phyloP scores from a whole-genome alignment of 2,113 vertebrate genomes.

The Gobiocypris rarus region DNA sequence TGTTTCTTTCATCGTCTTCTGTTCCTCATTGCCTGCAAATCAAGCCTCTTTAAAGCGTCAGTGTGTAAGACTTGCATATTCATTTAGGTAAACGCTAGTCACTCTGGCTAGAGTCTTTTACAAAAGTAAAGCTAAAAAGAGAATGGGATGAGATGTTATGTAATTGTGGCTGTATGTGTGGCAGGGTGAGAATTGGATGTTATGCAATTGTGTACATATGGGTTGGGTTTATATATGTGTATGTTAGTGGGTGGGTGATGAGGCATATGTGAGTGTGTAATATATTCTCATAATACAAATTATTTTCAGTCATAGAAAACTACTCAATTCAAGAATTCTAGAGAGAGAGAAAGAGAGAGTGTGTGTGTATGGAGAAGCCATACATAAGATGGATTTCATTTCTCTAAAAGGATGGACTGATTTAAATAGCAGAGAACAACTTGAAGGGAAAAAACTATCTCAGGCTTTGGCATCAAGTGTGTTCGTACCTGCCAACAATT shows the following conservation, averaged over 20 bases:
- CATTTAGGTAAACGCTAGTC: constrained; percentile 38
- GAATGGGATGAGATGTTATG: background rate
- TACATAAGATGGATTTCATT: background rate
- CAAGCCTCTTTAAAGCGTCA: background rate
- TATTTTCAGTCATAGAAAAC: too few species aligned
- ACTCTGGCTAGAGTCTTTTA: constrained; percentile 10
- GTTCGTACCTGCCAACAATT: constrained; percentile 61
- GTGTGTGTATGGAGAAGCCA: too few species aligned
- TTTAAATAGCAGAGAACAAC: constrained; percentile 69
- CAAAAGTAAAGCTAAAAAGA: too few species aligned
- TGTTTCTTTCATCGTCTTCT: constrained; percentile 57
- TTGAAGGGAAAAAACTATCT: constrained; percentile 54
- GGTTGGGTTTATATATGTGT: background rate
- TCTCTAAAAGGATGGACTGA: constrained; percentile 55
- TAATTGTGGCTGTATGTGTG: background rate
- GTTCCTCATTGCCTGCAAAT: constrained; percentile 46
- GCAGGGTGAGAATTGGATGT: background rate
- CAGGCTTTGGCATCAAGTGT: constrained; percentile 56
- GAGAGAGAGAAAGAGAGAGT: too few species aligned
- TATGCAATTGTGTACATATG: constrained; percentile 5
- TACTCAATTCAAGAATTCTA: too few species aligned
- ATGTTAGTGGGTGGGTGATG: background rate
- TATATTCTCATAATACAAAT: too few species aligned
- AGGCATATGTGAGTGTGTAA: too few species aligned
- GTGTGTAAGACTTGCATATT: constrained; percentile 18